Evolutionary conservation across 2,888 invertebrate species (phyloP).

Genomic region (Ecliptopera silaceata): DNA sequence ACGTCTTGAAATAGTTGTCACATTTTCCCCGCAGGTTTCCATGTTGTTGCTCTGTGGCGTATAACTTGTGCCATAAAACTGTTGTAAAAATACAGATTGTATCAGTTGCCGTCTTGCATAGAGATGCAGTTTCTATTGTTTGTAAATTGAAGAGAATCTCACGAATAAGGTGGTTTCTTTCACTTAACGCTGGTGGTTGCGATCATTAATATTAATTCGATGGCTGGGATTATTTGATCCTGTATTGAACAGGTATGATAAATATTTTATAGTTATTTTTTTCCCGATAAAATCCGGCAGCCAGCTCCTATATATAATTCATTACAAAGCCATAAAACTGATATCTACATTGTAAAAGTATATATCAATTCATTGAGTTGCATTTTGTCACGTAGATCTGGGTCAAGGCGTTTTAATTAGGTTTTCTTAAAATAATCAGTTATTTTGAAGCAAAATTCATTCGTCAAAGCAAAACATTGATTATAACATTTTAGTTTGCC

Average conservation of each 20-base stretch:
- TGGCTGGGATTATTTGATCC: background rate
- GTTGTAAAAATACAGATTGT: slow-evolving; percentile 29
- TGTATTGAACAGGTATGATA: background rate
- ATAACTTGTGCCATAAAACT: slow-evolving; percentile 30
- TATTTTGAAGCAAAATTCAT: background rate
- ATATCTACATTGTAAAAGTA: background rate
- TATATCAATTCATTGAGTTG: background rate
- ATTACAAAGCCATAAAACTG: background rate
- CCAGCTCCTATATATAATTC: background rate
- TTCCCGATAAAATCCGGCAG: no score
- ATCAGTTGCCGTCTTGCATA: slow-evolving; percentile 34
- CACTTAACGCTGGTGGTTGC: slow-evolving; percentile 8
- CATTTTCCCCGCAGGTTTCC: slow-evolving; percentile 41
- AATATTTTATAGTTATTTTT: no score
- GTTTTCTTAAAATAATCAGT: background rate
- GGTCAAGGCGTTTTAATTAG: slow-evolving; percentile 13
- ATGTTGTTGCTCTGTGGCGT: slow-evolving; percentile 35
- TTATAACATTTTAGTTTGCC: background rate
- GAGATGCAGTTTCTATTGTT: slow-evolving; percentile 36
- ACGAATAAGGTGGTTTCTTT: slow-evolving; percentile 25
- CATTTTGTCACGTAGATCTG: slow-evolving; percentile 4
- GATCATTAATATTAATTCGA: background rate
- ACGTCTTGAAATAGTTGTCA: slow-evolving; percentile 55
- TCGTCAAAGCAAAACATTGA: background rate
- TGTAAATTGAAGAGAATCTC: slow-evolving; percentile 30